These are phyloP conservation scores for Carterocephalus palaemon DNA, from an alignment of 2,888 invertebrate genomes.

Conservation along the genomic window DNA sequence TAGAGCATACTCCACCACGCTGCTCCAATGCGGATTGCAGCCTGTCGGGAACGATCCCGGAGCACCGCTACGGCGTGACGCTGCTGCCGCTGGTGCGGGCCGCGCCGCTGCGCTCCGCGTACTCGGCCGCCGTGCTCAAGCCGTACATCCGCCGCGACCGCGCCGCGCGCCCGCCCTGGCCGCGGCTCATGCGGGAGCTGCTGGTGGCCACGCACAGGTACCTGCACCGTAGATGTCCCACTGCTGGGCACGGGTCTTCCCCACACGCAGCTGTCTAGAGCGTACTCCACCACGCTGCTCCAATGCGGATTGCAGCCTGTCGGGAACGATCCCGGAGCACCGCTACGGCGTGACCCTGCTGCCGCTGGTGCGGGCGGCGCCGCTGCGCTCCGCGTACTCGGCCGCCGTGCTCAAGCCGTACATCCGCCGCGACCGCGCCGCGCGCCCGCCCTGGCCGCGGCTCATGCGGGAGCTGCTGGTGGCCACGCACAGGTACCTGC, in stretches of 20 bases:
- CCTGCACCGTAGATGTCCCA: no score
- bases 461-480: slow-evolving; percentile 82
- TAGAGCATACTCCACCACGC: no score
- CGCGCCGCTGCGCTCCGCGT: slow-evolving; percentile 82
- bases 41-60: slow-evolving; percentile 59
- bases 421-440: slow-evolving; percentile 85
- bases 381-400: slow-evolving; percentile 84
- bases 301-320: no score
- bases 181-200: slow-evolving; percentile 83
- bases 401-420: slow-evolving; percentile 88
- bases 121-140: slow-evolving; percentile 85
- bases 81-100: slow-evolving; percentile 75
- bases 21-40: no score
- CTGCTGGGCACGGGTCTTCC: no score
- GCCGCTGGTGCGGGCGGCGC: slow-evolving; percentile 69
- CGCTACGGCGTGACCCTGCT: slow-evolving; percentile 72
- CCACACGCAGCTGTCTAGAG: no score
- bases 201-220: slow-evolving; percentile 74
- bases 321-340: slow-evolving; percentile 56
- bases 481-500: slow-evolving; percentile 74
- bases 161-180: slow-evolving; percentile 83
- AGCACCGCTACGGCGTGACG: slow-evolving; percentile 60
- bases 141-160: slow-evolving; percentile 90
- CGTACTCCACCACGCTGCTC: no score
- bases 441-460: slow-evolving; percentile 84